phyloP scores from a whole-genome alignment of 2,113 vertebrate species.

The Laticauda laticaudata region DNA sequence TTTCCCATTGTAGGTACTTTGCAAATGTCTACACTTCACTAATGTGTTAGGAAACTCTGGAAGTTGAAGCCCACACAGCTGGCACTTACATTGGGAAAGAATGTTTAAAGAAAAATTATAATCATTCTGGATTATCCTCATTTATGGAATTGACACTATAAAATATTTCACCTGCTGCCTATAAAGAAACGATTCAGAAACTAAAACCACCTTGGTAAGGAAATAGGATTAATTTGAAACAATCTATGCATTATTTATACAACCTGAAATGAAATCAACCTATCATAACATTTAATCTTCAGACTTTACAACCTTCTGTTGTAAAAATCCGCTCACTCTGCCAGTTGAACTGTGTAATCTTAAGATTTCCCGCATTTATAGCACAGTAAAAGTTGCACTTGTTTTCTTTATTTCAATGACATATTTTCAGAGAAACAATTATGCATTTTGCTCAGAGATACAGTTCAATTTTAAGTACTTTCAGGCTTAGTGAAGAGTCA shows the following conservation, averaged over 20 bases:
- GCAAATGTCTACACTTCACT: not conserved
- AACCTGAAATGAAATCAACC: conserved; percentile 82
- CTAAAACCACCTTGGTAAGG: conserved; percentile 39
- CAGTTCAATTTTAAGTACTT: not conserved
- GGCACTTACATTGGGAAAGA: not conserved
- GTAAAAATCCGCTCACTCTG: conserved; percentile 17
- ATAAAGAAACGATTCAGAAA: conserved; percentile 36
- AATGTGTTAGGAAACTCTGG: not conserved
- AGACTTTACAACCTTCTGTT: conserved; percentile 40
- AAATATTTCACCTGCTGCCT: conserved; percentile 47
- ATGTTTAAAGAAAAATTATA: conserved; percentile 26
- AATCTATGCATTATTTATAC: conserved; percentile 67
- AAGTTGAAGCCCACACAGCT: not conserved
- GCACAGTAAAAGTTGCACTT: conserved; percentile 6
- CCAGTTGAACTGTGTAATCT: not conserved
- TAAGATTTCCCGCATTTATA: conserved; percentile 26
- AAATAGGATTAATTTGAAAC: conserved; percentile 53
- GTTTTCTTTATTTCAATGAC: conserved; percentile 16
- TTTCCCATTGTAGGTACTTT: not conserved
- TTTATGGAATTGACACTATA: conserved; percentile 49
- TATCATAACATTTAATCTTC: conserved; percentile 74
- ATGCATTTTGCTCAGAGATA: conserved; percentile 15
- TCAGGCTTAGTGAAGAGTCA: not conserved
- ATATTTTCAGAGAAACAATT: not conserved
- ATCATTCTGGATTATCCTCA: conserved; percentile 5